Evolutionary conservation across 2,888 invertebrate genomes (phyloP).

Genomic region (Sipha maydis): DNA sequence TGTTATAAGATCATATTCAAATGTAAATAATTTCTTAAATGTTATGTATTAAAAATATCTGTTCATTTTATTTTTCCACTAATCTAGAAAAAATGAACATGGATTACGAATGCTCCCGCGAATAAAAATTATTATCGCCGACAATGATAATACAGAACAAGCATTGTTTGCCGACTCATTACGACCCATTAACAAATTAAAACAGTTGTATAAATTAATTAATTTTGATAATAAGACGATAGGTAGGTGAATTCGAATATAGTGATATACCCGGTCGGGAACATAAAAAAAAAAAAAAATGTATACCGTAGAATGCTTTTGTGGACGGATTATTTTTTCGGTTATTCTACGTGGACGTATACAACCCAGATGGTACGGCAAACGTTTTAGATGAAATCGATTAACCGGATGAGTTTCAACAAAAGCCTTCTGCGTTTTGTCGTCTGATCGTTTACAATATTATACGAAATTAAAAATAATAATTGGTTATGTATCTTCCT

Average conservation of each 20-base stretch:
- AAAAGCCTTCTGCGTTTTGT: constrained; percentile 19
- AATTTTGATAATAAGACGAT: not conserved
- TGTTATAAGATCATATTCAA: not conserved
- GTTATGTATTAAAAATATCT: not conserved
- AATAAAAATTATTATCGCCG: not conserved
- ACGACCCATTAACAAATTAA: constrained; percentile 47
- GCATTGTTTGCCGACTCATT: not conserved
- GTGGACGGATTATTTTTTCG: not conserved
- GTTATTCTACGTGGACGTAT: not conserved
- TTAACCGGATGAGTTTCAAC: not conserved
- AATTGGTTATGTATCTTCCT: not conserved
- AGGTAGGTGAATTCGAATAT: not conserved
- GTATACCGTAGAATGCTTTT: not conserved
- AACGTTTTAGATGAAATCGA: constrained; percentile 15
- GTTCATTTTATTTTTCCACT: not conserved
- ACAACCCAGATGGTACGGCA: constrained; percentile 16
- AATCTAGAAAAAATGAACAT: constrained; percentile 6
- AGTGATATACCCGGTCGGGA: not conserved
- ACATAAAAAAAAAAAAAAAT: constrained; percentile 19
- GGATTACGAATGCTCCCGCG: not conserved
- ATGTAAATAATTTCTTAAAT: not conserved
- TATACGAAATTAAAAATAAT: not conserved
- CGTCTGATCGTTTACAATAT: not conserved
- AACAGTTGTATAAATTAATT: constrained; percentile 33
- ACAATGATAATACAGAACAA: not conserved